Evolutionary conservation across 1,140 invertebrate species (phyloP).

Genomic region (Drosophila pseudoananassae): DNA sequence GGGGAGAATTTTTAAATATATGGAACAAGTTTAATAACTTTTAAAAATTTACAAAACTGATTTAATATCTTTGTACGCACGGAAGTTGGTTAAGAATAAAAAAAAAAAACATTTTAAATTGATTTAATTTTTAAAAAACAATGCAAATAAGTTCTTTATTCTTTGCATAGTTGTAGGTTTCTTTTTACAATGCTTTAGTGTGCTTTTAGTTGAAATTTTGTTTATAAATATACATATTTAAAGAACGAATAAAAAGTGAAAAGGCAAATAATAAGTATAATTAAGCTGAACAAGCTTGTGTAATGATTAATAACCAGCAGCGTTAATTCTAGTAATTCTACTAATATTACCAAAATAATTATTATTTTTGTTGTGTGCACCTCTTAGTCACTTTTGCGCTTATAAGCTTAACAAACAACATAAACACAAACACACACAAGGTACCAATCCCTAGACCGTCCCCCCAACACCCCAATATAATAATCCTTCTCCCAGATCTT

Average conservation of each 20-base stretch:
- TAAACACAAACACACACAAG: slow-evolving; percentile 11
- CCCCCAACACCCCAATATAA: background rate
- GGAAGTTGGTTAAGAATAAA: background rate
- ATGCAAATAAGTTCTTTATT: slow-evolving; percentile 26
- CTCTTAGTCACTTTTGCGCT: slow-evolving; percentile 71
- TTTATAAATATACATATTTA: slow-evolving; percentile 52
- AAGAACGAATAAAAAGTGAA: slow-evolving; percentile 53
- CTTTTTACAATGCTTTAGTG: slow-evolving; percentile 53
- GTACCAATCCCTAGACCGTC: slow-evolving; percentile 6
- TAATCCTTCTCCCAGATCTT: slow-evolving; percentile 1
- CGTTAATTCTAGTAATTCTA: slow-evolving; percentile 59
- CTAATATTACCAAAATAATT: slow-evolving; percentile 40
- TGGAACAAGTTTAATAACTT: slow-evolving; percentile 12
- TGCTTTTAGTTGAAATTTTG: slow-evolving; percentile 68
- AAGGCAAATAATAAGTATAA: slow-evolving; percentile 68
- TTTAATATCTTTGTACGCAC: slow-evolving; percentile 19
- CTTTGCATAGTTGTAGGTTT: slow-evolving; percentile 51
- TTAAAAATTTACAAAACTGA: slow-evolving; percentile 26
- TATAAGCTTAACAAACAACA: slow-evolving; percentile 53
- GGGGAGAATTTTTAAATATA: slow-evolving; percentile 17
- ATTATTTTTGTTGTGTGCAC: slow-evolving; percentile 64
- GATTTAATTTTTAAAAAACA: slow-evolving; percentile 5
- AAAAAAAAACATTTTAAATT: slow-evolving; percentile 22
- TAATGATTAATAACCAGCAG: slow-evolving; percentile 33
- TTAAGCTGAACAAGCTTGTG: slow-evolving; percentile 48